Percentiles rank a stretch among this genome's conserved stretches.
phyloP scores from a whole-genome alignment of 2,797 vertebrate species.

The Limnodromus scolopaceus region DNA sequence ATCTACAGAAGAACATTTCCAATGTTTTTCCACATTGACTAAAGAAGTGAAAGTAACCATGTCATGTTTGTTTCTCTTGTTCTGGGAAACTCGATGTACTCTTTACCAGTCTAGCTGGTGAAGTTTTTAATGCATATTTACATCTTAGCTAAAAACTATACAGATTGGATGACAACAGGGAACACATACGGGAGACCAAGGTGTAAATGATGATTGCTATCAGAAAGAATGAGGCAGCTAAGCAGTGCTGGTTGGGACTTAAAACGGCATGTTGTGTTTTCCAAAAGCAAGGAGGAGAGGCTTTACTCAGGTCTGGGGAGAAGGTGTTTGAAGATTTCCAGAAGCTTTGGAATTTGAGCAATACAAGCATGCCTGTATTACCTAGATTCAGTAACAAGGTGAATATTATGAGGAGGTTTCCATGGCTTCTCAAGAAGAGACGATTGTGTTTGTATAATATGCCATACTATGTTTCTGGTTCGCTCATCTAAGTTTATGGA shows the following conservation, averaged over 20 bases:
- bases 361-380: neutral
- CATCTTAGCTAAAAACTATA: neutral
- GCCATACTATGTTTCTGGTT: neutral
- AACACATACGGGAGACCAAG: neutral
- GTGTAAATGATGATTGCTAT: neutral
- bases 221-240: neutral
- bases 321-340: neutral
- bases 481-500: neutral
- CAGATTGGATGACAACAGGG: neutral
- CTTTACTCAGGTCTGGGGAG: neutral
- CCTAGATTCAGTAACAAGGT: neutral
- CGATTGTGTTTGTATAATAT: neutral
- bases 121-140: neutral
- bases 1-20: neutral
- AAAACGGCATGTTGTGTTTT: neutral
- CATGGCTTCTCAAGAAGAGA: neutral
- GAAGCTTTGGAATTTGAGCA: neutral
- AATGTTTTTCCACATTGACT: neutral
- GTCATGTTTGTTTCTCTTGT: neutral
- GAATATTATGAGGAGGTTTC: neutral
- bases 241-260: neutral
- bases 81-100: neutral
- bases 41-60: neutral
- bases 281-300: neutral
- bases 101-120: neutral